phyloP scores from a whole-genome alignment of 2,113 vertebrate genomes.

The Pteruthius melanotis region DNA sequence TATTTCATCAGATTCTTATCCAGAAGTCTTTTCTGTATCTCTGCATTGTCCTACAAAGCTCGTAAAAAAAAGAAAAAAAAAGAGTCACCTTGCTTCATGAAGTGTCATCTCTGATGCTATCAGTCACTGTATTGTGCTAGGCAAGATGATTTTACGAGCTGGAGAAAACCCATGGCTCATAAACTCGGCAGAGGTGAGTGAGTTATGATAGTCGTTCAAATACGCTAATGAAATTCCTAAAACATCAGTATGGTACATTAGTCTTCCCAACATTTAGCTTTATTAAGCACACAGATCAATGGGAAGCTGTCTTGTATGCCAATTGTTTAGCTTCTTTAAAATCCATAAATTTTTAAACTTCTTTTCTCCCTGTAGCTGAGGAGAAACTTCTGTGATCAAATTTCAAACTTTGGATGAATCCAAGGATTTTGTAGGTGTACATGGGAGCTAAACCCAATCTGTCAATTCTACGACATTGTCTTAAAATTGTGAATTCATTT shows the following conservation, averaged over 20 bases:
- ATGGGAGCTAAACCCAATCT: background rate
- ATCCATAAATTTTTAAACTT: conserved; percentile 8
- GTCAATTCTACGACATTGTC: no score
- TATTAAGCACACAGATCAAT: conserved; percentile 76
- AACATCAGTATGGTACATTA: conserved; percentile 78
- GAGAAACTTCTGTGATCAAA: background rate
- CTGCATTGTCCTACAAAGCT: background rate
- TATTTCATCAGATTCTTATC: conserved; percentile 1
- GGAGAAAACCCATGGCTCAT: conserved; percentile 73
- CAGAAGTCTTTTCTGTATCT: conserved; percentile 4
- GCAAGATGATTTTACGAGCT: conserved; percentile 73
- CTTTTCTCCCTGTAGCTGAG: background rate
- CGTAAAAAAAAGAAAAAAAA: background rate
- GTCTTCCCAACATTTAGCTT: conserved; percentile 75
- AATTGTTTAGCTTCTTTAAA: conserved; percentile 63
- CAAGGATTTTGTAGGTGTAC: background rate
- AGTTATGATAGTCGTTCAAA: conserved; percentile 74
- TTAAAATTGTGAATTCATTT: no score
- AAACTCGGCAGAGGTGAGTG: conserved; percentile 77
- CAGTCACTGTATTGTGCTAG: conserved; percentile 61
- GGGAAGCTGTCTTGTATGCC: conserved; percentile 53
- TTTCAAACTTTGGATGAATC: background rate
- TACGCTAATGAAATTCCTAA: conserved; percentile 75
- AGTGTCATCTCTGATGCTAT: conserved; percentile 63
- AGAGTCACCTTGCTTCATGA: conserved; percentile 72